Evolutionary conservation across 2,113 vertebrate species (phyloP), one percentile per base, ranked within the genome.

Genomic region (Cyphomyrus plagiostoma): DNA sequence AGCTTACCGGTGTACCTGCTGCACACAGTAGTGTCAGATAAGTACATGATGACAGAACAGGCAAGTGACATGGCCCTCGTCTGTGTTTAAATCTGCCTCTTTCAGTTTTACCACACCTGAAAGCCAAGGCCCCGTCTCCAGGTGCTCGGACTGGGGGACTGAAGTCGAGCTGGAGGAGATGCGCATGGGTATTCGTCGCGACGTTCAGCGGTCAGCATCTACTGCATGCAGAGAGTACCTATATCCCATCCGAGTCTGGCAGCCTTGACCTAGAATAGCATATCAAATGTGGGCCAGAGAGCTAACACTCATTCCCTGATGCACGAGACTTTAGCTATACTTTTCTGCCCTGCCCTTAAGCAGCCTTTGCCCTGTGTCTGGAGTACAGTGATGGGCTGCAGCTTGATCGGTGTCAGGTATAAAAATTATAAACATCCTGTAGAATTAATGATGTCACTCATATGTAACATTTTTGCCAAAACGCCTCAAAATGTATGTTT

Each of bases 91-190:
- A 19, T 19, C 17, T n/a, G 21, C 35, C 0, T 21, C 74, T 89
- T 90, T 0, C 88, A 99, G 98, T 90, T 99, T 99, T 90, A 99
- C 98, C 30, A 99, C 98, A 48, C 98, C 98, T 53, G 98, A 99
- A 93, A 95, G 96, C 74, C 93, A 95, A 0, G 97, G 96, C 0
- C 96, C 97, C 0, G 92, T 93, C 70, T 94, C 97, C 13, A 94
- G 97, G 15, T 96, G 97, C 88, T 93, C 92, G 7, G 97, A 98
- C 82, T 99, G 98, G 98, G 98, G 95, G 10, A 97, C 95, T 89
- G 97, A 96, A 52, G 97, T 99, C 84, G 98, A 99, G 92, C 96
- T 97, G 9, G 97, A 97, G 26, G 98, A 99, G 90, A 96, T 97
- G 95, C 97, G 96, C 90, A 96, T 95, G 89, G 96, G 53, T 1